Conservation (phyloP, 53 echinoderm and acorn worm species). For the Holothuria scabra region DNA sequence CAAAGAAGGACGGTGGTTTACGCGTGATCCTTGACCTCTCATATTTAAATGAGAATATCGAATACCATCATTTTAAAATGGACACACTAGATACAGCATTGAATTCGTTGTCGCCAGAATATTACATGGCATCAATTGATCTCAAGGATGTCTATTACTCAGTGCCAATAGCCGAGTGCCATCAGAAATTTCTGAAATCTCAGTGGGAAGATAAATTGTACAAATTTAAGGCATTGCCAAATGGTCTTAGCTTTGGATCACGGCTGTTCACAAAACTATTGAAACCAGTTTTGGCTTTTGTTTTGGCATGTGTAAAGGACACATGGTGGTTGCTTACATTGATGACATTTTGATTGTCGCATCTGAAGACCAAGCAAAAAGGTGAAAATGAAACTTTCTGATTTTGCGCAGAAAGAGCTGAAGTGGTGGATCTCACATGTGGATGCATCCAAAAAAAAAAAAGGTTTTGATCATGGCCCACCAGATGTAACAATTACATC, state of each 20-base stretch:
- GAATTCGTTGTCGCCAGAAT: slow-evolving; percentile 3
- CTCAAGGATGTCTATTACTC: slow-evolving; percentile 70
- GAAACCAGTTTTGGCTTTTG: slow-evolving; percentile 46
- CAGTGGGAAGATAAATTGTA: slow-evolving; percentile 36
- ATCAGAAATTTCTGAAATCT: slow-evolving; percentile 42
- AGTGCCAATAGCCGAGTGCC: slow-evolving; percentile 30
- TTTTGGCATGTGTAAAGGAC: slow-evolving; percentile 32
- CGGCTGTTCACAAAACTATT: slow-evolving; percentile 54
- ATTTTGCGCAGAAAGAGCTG: background rate
- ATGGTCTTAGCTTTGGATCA: slow-evolving; percentile 55
- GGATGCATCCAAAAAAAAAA: no score
- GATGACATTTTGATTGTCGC: slow-evolving; percentile 59
- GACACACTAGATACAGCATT: slow-evolving; percentile 32
- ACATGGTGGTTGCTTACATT: slow-evolving; percentile 44
- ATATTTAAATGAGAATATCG: slow-evolving; percentile 5
- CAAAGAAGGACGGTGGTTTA: slow-evolving; percentile 47
- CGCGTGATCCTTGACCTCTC: slow-evolving; percentile 52
- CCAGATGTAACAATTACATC: no score
- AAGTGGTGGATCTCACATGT: slow-evolving; percentile 11
- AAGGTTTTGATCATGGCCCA: no score
- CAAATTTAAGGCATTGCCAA: slow-evolving; percentile 49
- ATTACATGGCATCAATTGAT: slow-evolving; percentile 75
- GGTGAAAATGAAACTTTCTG: slow-evolving; percentile 1
- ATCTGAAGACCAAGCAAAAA: background rate
- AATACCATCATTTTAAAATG: no score